Percentiles rank a stretch among this genome's conserved stretches.
Conservation (phyloP, 2,113 vertebrate genomes). For the Phyllopteryx taeniolatus region DNA sequence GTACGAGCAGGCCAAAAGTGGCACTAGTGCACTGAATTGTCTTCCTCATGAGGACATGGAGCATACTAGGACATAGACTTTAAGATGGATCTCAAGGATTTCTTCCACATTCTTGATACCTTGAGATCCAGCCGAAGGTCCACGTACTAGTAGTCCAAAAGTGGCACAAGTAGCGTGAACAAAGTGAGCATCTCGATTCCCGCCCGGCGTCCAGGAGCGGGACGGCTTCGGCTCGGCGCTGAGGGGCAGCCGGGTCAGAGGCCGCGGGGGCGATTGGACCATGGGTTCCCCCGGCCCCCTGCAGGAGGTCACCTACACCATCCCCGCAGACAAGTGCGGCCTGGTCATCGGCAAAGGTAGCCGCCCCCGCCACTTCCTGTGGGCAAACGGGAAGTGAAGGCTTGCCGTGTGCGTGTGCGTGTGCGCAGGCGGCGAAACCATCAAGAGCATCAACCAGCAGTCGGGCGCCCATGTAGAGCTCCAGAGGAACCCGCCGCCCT, state of each 20-base stretch:
- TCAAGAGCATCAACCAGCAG: constrained; percentile 98
- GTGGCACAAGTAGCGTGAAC: background rate
- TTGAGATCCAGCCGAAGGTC: too few relatives aligned
- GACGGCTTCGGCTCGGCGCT: constrained; percentile 81
- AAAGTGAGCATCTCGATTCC: background rate
- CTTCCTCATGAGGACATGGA: too few relatives aligned
- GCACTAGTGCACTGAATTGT: too few relatives aligned
- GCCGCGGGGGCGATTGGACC: constrained; percentile 86
- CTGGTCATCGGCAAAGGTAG: constrained; percentile 94
- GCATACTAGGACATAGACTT: too few relatives aligned
- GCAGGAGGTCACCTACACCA: constrained; percentile 92
- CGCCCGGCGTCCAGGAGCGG: constrained; percentile 77
- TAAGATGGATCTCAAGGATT: too few relatives aligned
- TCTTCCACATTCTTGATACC: too few relatives aligned
- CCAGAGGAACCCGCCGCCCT: constrained; percentile 95
- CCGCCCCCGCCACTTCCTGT: background rate
- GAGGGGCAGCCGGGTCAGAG: constrained; percentile 75
- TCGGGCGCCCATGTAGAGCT: constrained; percentile 95
- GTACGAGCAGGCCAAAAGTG: too few relatives aligned
- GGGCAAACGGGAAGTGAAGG: background rate
- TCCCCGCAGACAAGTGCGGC: constrained; percentile 91
- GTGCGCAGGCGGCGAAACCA: constrained; percentile 87
- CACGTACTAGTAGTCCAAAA: background rate
- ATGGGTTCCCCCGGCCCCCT: constrained; percentile 81
- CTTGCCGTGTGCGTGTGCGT: background rate